These are phyloP conservation scores for Hydropsyche betteni DNA, from an alignment of 2,888 invertebrate genomes.

Conservation along the genomic window DNA sequence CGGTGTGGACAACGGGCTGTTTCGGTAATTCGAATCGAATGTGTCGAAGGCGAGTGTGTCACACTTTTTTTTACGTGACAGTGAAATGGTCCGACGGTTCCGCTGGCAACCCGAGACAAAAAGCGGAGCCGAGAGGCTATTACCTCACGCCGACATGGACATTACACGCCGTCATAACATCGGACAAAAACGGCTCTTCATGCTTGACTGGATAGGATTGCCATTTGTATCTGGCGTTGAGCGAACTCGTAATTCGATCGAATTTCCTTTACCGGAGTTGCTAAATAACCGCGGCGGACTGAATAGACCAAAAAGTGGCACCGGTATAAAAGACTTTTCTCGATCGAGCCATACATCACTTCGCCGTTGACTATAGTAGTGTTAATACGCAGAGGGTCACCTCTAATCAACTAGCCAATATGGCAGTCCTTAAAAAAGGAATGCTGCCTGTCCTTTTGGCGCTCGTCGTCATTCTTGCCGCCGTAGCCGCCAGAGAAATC, in stretches of 20 bases:
- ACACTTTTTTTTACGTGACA: conserved; percentile 43
- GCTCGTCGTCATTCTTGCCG: conserved; percentile 64
- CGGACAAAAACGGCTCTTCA: conserved; percentile 40
- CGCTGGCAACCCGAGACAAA: conserved; percentile 42
- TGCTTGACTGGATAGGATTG: conserved; percentile 33
- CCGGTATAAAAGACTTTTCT: conserved; percentile 46
- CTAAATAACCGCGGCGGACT: conserved; percentile 39
- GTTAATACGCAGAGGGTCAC: conserved; percentile 29
- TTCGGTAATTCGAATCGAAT: neutral
- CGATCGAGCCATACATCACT: conserved; percentile 39
- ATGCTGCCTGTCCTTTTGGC: conserved; percentile 55
- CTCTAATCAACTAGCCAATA: conserved; percentile 16
- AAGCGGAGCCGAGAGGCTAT: conserved; percentile 13
- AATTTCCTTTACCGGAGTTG: conserved; percentile 38
- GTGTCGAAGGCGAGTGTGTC: neutral
- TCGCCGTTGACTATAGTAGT: conserved; percentile 38
- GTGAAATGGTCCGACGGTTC: conserved; percentile 50
- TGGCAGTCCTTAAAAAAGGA: conserved; percentile 48
- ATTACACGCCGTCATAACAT: conserved; percentile 42
- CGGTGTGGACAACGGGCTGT: neutral
- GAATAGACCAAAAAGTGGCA: conserved; percentile 33
- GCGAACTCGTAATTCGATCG: neutral
- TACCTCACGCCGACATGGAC: conserved; percentile 42
- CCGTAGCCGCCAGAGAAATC: conserved; percentile 66
- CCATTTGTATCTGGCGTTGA: conserved; percentile 22